Evolutionary conservation across 2,113 vertebrate genomes (phyloP), one percentile per base, ranked within the genome.

Genomic region (Progne subis): DNA sequence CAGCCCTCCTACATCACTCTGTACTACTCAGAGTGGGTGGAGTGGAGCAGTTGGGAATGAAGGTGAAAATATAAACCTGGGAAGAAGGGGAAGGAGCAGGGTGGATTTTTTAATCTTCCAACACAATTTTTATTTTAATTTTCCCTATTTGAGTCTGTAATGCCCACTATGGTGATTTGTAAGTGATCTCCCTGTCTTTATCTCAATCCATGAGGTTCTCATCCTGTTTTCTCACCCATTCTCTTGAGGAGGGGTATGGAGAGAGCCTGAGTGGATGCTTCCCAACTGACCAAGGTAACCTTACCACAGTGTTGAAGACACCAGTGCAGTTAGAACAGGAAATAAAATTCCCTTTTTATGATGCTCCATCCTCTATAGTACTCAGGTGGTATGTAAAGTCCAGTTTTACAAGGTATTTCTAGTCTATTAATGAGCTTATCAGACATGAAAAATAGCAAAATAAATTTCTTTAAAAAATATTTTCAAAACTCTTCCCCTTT

Each of bases 1-100:
- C 19, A 84, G 7, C 1, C 14, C 1, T 2, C 3, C 11, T 76
- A 17, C 43, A 28, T 43, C 6, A 5, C 5, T 3, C n/a, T 57
- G 19, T 0, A 2, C 29, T 69, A 8, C 49, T 57, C 28, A 11
- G 31, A 61, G 23, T 2, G 19, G 6, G 6, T 61, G 5, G 17
- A 63, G 11, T 46, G 11, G 17, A 57, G 16, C 29, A 53, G 5
- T 19, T 63, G 17, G 5, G 31, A 77, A 39, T 77, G 26, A 68
- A 53, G 34, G 25, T 37, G 5, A 37, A 52, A 76, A 52, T 18
- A 12, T 52, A 41, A 67, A 26, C 39, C 37, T 53, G 26, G 12
- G 26, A 72, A 57, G 50, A 80, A 71, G 20, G 1, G 11, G 29
- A 49, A 43, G 8, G 18, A 65, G 12, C 11, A 57, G 9, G 3